These are phyloP conservation scores for Nesogale talazaci DNA, from an alignment of 2,113 vertebrate species.

Conservation along the genomic window DNA sequence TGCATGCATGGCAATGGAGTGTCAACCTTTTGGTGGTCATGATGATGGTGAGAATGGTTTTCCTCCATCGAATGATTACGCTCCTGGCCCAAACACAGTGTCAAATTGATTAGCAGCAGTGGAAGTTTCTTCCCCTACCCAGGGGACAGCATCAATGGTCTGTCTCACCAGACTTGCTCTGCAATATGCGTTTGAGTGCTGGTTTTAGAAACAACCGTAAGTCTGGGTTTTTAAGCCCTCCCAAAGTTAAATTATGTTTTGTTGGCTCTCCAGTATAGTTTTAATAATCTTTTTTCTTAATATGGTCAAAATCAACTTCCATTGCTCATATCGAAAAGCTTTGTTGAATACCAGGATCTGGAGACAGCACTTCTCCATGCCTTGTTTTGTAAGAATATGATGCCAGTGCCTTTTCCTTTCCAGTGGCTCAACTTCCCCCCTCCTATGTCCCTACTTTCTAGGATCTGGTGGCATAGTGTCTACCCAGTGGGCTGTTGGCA, in stretches of 20 bases:
- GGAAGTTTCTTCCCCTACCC: background rate
- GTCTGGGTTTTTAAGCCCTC: background rate
- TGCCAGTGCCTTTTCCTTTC: background rate
- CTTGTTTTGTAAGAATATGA: too few relatives aligned
- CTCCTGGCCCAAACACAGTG: background rate
- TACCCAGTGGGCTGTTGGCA: too few relatives aligned
- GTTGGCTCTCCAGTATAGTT: background rate
- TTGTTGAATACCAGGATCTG: background rate
- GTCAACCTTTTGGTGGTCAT: background rate
- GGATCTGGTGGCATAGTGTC: too few relatives aligned
- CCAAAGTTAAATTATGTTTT: background rate
- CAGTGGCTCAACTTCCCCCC: background rate
- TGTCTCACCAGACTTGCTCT: background rate
- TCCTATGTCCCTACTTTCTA: background rate
- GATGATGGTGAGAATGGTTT: background rate
- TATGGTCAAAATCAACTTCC: background rate
- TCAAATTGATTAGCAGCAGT: background rate
- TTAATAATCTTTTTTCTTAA: background rate
- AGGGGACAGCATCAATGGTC: background rate
- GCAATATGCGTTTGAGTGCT: background rate
- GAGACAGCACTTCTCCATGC: too few relatives aligned
- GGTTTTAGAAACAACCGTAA: background rate
- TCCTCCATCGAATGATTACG: fast-evolving
- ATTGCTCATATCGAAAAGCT: background rate
- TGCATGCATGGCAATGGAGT: background rate